phyloP scores from a whole-genome alignment of 1,140 invertebrate genomes.

The Drosophila ficusphila region DNA sequence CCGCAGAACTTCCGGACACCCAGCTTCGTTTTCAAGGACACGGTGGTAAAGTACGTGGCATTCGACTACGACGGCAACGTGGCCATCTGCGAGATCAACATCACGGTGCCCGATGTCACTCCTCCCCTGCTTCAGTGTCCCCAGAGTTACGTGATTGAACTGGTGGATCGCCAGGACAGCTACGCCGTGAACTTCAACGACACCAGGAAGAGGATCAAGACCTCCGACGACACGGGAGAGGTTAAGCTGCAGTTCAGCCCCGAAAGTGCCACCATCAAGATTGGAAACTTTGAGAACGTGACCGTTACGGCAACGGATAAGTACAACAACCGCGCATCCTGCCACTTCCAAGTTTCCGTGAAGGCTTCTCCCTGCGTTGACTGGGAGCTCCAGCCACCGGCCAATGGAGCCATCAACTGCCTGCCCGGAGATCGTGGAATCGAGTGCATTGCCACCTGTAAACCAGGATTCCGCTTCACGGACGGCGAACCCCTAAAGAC shows the following conservation, averaged over 20 bases:
- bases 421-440: slow-evolving; percentile 90
- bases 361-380: slow-evolving; percentile 97
- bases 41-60: slow-evolving; percentile 96
- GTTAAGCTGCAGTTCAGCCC: slow-evolving; percentile 93
- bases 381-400: slow-evolving; percentile 95
- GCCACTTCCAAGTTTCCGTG: slow-evolving; percentile 96
- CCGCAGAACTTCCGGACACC: slow-evolving; percentile 96
- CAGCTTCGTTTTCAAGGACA: slow-evolving; percentile 94
- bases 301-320: slow-evolving; percentile 95
- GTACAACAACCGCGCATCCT: slow-evolving; percentile 94
- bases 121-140: slow-evolving; percentile 97
- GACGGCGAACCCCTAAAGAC: slow-evolving; percentile 94
- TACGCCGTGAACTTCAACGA: slow-evolving; percentile 97
- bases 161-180: slow-evolving; percentile 94
- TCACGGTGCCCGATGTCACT: slow-evolving; percentile 96
- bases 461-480: slow-evolving; percentile 95
- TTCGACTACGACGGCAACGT: slow-evolving; percentile 99
- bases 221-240: slow-evolving; percentile 95
- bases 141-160: slow-evolving; percentile 97
- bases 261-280: slow-evolving; percentile 93
- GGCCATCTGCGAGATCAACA: slow-evolving; percentile 98
- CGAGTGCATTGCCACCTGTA: slow-evolving; percentile 96
- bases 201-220: slow-evolving; percentile 92
- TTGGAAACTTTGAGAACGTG: slow-evolving; percentile 97
- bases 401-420: slow-evolving; percentile 95